Percentiles rank a stretch among this genome's conserved stretches.
These are phyloP conservation scores for Cyanistes caeruleus DNA, from an alignment of 2,113 vertebrate species.

Conservation along the genomic window DNA sequence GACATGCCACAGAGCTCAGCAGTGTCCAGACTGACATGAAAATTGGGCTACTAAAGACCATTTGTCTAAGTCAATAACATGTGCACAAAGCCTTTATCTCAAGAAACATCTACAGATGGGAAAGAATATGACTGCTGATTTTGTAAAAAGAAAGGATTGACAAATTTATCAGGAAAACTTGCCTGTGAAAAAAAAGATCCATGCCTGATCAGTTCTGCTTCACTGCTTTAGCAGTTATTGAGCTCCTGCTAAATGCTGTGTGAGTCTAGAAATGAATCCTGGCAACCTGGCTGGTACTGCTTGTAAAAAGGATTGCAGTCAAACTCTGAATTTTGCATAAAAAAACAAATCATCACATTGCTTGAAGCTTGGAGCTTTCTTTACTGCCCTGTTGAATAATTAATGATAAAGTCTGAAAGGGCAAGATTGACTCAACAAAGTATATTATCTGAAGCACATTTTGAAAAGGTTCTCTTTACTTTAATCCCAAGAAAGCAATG, in stretches of 20 bases:
- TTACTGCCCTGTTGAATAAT: constrained; percentile 1
- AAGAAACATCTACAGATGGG: not conserved
- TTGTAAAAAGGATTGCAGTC: not conserved
- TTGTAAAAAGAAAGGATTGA: not conserved
- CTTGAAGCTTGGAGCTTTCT: not conserved
- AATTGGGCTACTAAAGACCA: not conserved
- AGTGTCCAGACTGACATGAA: not conserved
- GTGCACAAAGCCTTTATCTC: not conserved
- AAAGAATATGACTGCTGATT: not conserved
- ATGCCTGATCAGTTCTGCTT: not conserved
- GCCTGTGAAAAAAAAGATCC: not conserved
- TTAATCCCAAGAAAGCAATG: not conserved
- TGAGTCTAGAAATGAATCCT: not conserved
- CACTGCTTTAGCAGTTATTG: not conserved
- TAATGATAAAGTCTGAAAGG: not conserved
- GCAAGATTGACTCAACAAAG: not conserved
- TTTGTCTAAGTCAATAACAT: not conserved
- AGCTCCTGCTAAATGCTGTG: not conserved
- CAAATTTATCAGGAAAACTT: not conserved
- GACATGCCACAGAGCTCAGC: not conserved
- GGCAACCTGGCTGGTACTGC: not conserved
- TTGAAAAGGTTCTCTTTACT: not conserved
- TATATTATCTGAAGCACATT: not conserved
- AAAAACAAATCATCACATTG: not conserved
- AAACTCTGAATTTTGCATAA: not conserved